Evolutionary conservation across 2,888 invertebrate genomes (phyloP).

Genomic region (Pyrrhia umbra): DNA sequence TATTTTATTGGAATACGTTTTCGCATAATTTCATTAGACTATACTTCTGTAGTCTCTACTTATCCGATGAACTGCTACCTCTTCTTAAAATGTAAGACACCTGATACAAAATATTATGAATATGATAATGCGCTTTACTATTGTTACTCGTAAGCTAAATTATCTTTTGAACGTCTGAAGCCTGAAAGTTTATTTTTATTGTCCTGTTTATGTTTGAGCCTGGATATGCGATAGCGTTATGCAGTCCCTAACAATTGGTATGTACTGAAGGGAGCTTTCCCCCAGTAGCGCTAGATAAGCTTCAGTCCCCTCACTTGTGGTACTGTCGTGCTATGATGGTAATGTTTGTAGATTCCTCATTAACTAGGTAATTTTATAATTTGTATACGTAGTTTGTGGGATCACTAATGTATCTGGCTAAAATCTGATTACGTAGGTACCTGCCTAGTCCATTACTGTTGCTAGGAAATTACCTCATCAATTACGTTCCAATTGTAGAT

Average conservation of each 20-base stretch:
- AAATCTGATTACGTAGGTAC: constrained; percentile 13
- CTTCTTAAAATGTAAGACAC: constrained; percentile 26
- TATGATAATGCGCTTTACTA: constrained; percentile 46
- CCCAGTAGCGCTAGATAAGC: constrained; percentile 48
- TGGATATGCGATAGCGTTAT: constrained; percentile 77
- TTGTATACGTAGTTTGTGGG: constrained; percentile 21
- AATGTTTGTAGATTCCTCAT: constrained; percentile 44
- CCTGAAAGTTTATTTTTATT: constrained; percentile 65
- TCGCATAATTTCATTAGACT: constrained; percentile 14
- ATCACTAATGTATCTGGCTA: not conserved
- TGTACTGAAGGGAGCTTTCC: constrained; percentile 68
- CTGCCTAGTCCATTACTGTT: constrained; percentile 18
- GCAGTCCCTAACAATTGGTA: constrained; percentile 75
- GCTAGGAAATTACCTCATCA: constrained; percentile 20
- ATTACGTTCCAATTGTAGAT: not conserved
- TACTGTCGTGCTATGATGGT: constrained; percentile 27
- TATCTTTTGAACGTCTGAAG: constrained; percentile 58
- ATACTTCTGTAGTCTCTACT: not conserved
- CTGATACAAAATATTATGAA: constrained; percentile 45
- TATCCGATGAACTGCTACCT: constrained; percentile 13
- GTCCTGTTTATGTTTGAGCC: constrained; percentile 77
- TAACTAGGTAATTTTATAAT: constrained; percentile 10
- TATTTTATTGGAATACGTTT: constrained; percentile 38
- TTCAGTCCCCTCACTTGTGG: constrained; percentile 42
- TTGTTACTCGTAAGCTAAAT: constrained; percentile 48